A percentile compares a stretch with the other conserved stretches of the same genome.
These are phyloP conservation scores for Cremastobaeus sp. DNA, from an alignment of 2,888 invertebrate genomes.

Conservation along the genomic window DNA sequence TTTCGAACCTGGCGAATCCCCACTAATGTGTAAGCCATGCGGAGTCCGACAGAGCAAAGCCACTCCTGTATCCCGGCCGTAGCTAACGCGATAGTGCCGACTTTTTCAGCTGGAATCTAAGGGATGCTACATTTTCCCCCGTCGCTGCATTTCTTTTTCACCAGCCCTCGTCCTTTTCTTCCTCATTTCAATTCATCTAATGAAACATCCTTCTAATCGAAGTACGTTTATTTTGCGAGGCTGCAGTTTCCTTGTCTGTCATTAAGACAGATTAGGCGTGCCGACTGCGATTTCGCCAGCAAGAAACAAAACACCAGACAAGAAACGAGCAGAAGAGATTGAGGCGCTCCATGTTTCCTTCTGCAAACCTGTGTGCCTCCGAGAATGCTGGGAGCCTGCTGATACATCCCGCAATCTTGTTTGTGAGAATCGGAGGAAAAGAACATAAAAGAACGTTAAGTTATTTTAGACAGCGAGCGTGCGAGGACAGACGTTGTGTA, in stretches of 20 bases:
- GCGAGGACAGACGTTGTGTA: slow-evolving; percentile 51
- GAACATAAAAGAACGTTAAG: slow-evolving; percentile 45
- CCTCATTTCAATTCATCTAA: slow-evolving; percentile 74
- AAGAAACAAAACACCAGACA: slow-evolving; percentile 17
- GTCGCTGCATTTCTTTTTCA: slow-evolving; percentile 22
- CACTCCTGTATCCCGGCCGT: slow-evolving; percentile 65
- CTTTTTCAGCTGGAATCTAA: too few relatives aligned
- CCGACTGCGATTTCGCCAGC: slow-evolving; percentile 45
- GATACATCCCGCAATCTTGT: slow-evolving; percentile 54
- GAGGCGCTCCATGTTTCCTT: slow-evolving; percentile 13
- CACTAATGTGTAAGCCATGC: slow-evolving; percentile 42
- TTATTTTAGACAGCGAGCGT: slow-evolving; percentile 39
- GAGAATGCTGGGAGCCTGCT: slow-evolving; percentile 52
- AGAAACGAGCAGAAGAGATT: slow-evolving; percentile 9
- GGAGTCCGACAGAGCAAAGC: slow-evolving; percentile 59
- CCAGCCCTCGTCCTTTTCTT: background rate
- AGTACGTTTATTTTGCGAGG: slow-evolving; percentile 62
- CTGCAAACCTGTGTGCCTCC: slow-evolving; percentile 17
- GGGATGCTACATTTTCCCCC: slow-evolving; percentile 15
- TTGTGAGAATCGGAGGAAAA: slow-evolving; percentile 57
- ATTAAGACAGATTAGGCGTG: slow-evolving; percentile 61
- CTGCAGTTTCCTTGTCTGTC: slow-evolving; percentile 65
- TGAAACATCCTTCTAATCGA: slow-evolving; percentile 70
- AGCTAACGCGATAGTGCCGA: too few relatives aligned
- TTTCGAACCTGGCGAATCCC: slow-evolving; percentile 30